phyloP scores from a whole-genome alignment of 1,140 invertebrate genomes.

The Bombus confusus region DNA sequence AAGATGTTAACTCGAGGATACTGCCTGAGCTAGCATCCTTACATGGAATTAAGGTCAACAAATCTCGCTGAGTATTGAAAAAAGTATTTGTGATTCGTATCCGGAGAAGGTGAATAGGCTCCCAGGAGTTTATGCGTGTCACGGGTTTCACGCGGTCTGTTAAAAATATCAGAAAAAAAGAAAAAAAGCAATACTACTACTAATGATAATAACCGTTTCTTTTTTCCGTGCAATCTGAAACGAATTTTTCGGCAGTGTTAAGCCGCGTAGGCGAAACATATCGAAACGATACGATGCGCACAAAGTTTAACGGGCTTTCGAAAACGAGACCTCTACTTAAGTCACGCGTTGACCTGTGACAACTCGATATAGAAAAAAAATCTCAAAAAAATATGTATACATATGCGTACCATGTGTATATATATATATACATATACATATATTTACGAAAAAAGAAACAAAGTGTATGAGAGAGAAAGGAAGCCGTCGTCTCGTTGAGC shows the following conservation, averaged over 20 bases:
- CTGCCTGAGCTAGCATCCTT: constrained; percentile 46
- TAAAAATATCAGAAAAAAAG: constrained; percentile 2
- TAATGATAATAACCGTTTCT: constrained; percentile 37
- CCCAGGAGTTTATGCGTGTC: constrained; percentile 37
- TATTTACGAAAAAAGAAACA: constrained; percentile 24
- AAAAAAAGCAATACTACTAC: not conserved
- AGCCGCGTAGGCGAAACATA: constrained; percentile 24
- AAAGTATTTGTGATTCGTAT: constrained; percentile 10
- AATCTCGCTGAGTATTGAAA: constrained; percentile 28
- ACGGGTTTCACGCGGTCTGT: constrained; percentile 35
- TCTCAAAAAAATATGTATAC: constrained; percentile 5
- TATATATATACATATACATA: constrained; percentile 10
- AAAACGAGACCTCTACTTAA: constrained; percentile 37
- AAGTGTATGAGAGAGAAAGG: constrained; percentile 55
- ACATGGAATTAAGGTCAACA: constrained; percentile 41
- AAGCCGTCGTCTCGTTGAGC: constrained; percentile 55
- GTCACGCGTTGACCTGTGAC: constrained; percentile 46
- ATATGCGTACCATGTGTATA: not conserved
- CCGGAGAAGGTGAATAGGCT: constrained; percentile 37
- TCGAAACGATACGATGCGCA: constrained; percentile 46
- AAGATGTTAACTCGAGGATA: constrained; percentile 47
- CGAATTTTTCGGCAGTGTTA: constrained; percentile 43
- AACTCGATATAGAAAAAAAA: not conserved
- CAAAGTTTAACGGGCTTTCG: constrained; percentile 36
- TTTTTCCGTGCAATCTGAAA: constrained; percentile 38